Evolutionary conservation across 2,113 vertebrate genomes (phyloP), one percentile per base, ranked within the genome.

Genomic region (Elephas maximus): DNA sequence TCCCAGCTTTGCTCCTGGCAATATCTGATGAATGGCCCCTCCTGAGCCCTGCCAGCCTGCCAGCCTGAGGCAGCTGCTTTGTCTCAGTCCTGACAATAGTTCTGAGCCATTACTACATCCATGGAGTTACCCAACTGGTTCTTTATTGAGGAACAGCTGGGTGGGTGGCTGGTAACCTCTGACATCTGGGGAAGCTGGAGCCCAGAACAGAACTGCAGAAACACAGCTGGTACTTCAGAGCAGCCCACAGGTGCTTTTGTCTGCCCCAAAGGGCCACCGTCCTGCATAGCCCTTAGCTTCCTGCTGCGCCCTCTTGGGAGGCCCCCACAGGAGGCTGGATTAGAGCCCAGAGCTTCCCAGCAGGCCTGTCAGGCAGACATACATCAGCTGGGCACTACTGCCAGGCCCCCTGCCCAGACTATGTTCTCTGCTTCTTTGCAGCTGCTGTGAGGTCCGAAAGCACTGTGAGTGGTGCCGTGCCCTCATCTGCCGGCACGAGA

Each of bases 381-480:
- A 21, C 30, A 15, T 41, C 63, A 24, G 37, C 71, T 14, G 33
- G 84, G n/a, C 4, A 1, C 26, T 41, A 63, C 53, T 74, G 30
- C 76, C 77, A 69, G 41, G 33, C 73, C 82, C 65, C 86, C 71
- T 18, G 24, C 79, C 69, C 71, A 96, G 6, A 48, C 79, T 1
- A 0, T 62, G 44, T 67, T 63, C 44, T 86, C 82, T 87, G 60
- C 57, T 57, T 62, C 88, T 77, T 92, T 94, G 1, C 97, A 99
- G 99, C 96, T 99, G 99, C 98, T 99, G 99, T 97, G 99, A 98
- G 97, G 99, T 99, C 96, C 99, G 99, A 28, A 99, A 98, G 53
- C 98, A 98, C 33, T 99, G 99, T 77, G 98, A 98, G 37, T 98
- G 98, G 98, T 99, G 99, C 85, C 98, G 97, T 2, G 94, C 97